Base-by-base conservation (phyloP, 2,113 vertebrate species). In the Toxotes jaculatrix region DNA sequence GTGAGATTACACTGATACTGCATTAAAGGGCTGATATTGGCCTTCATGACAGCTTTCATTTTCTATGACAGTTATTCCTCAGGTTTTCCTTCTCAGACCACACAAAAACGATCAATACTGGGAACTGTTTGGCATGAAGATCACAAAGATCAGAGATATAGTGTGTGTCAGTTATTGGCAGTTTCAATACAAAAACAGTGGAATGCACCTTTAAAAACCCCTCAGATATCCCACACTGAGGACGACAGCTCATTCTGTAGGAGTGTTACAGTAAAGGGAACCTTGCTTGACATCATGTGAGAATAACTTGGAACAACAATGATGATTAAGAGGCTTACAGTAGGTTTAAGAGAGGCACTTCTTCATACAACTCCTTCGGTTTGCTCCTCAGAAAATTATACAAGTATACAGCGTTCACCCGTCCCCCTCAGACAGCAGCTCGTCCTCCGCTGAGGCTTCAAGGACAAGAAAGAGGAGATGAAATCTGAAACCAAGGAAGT, bases 41-140 rank as follows among this genome's bases (percentile, higher is more conserved):
- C 11, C n/a, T 4, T 7, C 34, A 27, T 40, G 11, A 40, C 36
- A 63, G 7, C 7, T 40, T 40, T 40, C 42, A 43, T 14, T 21
- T 53, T 40, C 43, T 38, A 40, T 36, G 19, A 66, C 73, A 83
- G 73, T 57, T 40, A 74, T 49, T 17, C 64, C 36, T 27, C 42
- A 69, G 40, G 13, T 31, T 60, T 72, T 56, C 45, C 60, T 45
- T 45, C 47, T 23, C 38, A 70, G 42, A 55, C n/a, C 13, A 74
- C 51, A 74, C n/a, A 32, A 21, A 81, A 76, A 82, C 71, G 45
- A 55, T 36, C 55, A 89, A 88, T 66, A 82, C 87, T 80, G 80
- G 36, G 69, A 75, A 77, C 9, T 5, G 36, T 86, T 90, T 92
- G 88, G 90, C 87, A 63, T 79, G 56, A 69, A 80, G 56, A 66